These are phyloP conservation scores for Hemithea aestivaria DNA, from an alignment of 2,888 invertebrate genomes.

Conservation along the genomic window DNA sequence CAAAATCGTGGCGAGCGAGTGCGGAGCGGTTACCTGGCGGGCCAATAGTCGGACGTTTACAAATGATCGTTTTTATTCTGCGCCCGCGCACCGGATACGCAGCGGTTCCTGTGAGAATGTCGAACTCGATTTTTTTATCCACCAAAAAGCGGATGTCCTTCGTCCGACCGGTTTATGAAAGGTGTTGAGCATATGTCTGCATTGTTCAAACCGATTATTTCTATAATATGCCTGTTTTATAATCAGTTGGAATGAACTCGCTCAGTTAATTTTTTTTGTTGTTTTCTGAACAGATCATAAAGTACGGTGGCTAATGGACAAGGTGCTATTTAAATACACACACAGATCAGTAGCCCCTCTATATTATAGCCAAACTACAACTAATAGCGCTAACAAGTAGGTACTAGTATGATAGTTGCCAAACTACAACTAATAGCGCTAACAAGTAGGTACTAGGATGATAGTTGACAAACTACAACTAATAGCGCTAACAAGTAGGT, in stretches of 20 bases:
- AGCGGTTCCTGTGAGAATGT: constrained; percentile 77
- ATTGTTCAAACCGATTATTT: constrained; percentile 54
- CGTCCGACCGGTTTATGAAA: constrained; percentile 76
- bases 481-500: no score
- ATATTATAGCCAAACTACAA: no score
- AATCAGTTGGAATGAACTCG: constrained; percentile 11
- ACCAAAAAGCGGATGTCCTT: constrained; percentile 79
- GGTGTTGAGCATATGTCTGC: constrained; percentile 77
- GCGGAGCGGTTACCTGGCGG: constrained; percentile 48
- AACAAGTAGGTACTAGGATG: no score
- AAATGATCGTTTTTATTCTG: constrained; percentile 73
- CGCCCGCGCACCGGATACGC: constrained; percentile 74
- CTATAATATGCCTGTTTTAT: constrained; percentile 38
- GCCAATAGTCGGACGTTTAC: constrained; percentile 57
- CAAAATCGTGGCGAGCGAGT: constrained; percentile 28
- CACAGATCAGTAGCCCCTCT: no score
- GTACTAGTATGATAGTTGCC: no score
- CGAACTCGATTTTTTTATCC: constrained; percentile 68
- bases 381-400: no score
- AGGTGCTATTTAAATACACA: no score
- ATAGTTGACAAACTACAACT: no score
- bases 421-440: no score
- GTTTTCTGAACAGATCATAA: no score
- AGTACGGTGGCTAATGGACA: no score
- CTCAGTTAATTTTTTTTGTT: not conserved